phyloP scores from a whole-genome alignment of 2,888 invertebrate species.

The Melipona bicolor region DNA sequence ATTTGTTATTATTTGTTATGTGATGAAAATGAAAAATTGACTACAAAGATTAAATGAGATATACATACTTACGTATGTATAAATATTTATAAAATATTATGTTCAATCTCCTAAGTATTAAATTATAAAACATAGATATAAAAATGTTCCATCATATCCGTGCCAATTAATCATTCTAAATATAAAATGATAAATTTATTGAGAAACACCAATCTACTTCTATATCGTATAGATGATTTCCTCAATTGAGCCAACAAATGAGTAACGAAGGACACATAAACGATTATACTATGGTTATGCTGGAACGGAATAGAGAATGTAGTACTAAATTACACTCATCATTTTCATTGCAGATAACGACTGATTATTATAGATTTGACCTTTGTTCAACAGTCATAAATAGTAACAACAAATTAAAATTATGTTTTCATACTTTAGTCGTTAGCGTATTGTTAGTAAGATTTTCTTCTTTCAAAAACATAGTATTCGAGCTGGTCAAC shows the following conservation, averaged over 20 bases:
- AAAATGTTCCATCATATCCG: background rate
- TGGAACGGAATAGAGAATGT: background rate
- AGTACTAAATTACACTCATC: constrained; percentile 15
- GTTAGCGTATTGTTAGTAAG: background rate
- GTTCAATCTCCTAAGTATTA: background rate
- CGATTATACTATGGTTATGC: background rate
- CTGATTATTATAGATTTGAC: constrained; percentile 14
- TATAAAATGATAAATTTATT: background rate
- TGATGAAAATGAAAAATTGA: background rate
- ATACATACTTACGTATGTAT: background rate
- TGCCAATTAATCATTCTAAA: background rate
- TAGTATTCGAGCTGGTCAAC: constrained; percentile 29
- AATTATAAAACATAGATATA: background rate
- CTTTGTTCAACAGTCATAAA: background rate
- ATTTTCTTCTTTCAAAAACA: constrained; percentile 21
- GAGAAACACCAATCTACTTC: background rate
- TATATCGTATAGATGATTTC: background rate
- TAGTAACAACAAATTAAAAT: background rate
- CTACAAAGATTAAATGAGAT: background rate
- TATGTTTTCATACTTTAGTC: background rate
- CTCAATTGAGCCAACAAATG: constrained; percentile 1
- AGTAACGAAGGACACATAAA: background rate
- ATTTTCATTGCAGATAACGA: background rate
- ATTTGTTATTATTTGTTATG: background rate
- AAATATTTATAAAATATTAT: background rate